Evolutionary conservation across 2,113 vertebrate species (phyloP), one percentile per base, ranked within the genome.

Genomic region (Fregata magnificens): DNA sequence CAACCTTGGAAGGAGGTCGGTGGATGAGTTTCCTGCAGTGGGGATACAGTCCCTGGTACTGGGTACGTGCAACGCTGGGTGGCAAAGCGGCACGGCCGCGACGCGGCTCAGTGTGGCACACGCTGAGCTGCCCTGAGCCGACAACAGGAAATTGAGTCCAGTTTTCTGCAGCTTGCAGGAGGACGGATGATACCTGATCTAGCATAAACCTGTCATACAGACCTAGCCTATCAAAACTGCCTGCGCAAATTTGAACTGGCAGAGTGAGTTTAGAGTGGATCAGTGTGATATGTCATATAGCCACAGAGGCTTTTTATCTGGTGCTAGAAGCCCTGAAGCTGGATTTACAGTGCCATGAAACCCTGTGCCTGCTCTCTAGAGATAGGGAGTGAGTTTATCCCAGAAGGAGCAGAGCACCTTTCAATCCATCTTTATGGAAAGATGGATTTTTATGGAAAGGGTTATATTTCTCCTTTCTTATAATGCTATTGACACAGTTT

Each of bases 91-190:
- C 61, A 0, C 2, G 26, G 56, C 61, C 11, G 5, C 10, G 40
- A 8, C 9, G 38, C 24, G 4, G 19, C 3, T 13, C 42, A 1
- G 28, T 21, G 1, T 3, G 3, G 24, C 49, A 7, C 15, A 10
- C 31, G 10, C 55, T 11, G 66, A 17, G 19, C 76, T 10, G 11
- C 76, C 74, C 25, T 2, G 29, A 25, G 67, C 78, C 29, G 53
- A 2, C 53, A 7, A 14, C 2, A 20, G 14, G 62, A 13, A 29
- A n/a, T 31, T 6, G 4, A 31, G 32, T 22, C 79, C 25, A 0
- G 52, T 42, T 45, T 36, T 16, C 58, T 38, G 59, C 66, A 42
- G 59, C 59, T 36, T 25, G 53, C 59, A 5, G 67, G 47, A 55
- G 74, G 36, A 56, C 0, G 42, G 58, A 3, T 40, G 78, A 10